These are phyloP conservation scores for Lepeophtheirus nordmannii DNA, from an alignment of 2,888 invertebrate genomes.

Conservation along the genomic window DNA sequence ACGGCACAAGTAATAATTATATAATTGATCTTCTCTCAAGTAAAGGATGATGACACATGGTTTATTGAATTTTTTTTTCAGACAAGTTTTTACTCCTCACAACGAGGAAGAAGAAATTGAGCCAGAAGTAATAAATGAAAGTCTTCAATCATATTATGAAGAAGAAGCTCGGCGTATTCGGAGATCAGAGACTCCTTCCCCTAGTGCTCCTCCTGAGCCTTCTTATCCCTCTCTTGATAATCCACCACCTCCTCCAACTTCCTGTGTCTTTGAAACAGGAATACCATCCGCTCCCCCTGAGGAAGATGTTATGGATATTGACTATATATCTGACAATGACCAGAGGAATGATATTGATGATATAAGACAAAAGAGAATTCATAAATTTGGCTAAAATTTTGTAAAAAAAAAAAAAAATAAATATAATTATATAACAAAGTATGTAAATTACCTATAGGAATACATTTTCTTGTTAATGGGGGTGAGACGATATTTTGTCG, in stretches of 20 bases:
- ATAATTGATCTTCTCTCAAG: background rate
- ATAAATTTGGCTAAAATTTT: background rate
- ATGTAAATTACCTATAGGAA: too few relatives aligned
- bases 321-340: background rate
- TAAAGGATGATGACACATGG: too few relatives aligned
- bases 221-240: background rate
- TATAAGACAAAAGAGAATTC: constrained; percentile 3
- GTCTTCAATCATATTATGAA: background rate
- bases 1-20: background rate
- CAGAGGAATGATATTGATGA: background rate
- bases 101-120: background rate
- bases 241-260: background rate
- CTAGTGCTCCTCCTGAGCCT: constrained; percentile 1
- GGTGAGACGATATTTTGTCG: too few relatives aligned
- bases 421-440: too few relatives aligned
- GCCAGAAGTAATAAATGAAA: background rate
- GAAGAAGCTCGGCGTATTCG: background rate
- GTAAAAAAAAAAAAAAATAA: too few relatives aligned
- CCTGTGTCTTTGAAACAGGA: background rate
- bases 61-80: too few relatives aligned
- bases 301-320: background rate
- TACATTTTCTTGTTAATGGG: too few relatives aligned
- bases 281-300: background rate
- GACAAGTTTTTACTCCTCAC: background rate
- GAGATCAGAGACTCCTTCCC: background rate